phyloP scores from a whole-genome alignment of 2,113 vertebrate genomes.

The Plecotus auritus region DNA sequence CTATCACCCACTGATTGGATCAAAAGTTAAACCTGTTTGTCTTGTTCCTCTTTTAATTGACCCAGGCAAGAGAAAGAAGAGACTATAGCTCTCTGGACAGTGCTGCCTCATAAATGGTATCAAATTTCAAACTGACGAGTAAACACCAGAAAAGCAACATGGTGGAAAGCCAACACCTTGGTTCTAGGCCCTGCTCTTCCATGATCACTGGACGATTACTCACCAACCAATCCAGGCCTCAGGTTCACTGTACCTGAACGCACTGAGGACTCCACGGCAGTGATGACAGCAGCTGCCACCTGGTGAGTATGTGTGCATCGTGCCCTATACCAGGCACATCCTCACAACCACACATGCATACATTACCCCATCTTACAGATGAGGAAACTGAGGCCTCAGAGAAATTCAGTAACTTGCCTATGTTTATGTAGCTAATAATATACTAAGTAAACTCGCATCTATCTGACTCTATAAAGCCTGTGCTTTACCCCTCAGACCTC shows the following conservation, averaged over 20 bases:
- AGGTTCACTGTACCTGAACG: not conserved
- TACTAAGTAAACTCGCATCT: not conserved
- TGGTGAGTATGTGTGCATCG: not conserved
- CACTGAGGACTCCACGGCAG: fast-evolving
- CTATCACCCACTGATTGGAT: not conserved
- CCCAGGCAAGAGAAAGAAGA: not conserved
- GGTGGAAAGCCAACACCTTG: not conserved
- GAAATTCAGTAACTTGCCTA: not conserved
- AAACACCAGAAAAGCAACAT: not conserved
- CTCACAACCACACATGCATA: fast-evolving
- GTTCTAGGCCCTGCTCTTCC: not conserved
- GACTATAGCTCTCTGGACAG: not conserved
- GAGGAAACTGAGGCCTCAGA: not conserved
- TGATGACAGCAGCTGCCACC: not conserved
- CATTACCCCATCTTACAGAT: not conserved
- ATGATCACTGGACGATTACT: not conserved
- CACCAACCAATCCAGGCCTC: not conserved
- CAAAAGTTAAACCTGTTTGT: conserved; percentile 55
- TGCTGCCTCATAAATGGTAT: not conserved
- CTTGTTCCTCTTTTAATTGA: conserved; percentile 18
- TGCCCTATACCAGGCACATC: fast-evolving
- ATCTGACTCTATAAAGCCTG: not conserved
- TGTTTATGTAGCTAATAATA: not conserved
- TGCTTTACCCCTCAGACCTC: not conserved
- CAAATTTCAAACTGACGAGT: not conserved